Percentiles rank a stretch among this genome's conserved stretches.
phyloP scores from a whole-genome alignment of 53 echinoderm and acorn worm genomes.

The Apostichopus leukothele region DNA sequence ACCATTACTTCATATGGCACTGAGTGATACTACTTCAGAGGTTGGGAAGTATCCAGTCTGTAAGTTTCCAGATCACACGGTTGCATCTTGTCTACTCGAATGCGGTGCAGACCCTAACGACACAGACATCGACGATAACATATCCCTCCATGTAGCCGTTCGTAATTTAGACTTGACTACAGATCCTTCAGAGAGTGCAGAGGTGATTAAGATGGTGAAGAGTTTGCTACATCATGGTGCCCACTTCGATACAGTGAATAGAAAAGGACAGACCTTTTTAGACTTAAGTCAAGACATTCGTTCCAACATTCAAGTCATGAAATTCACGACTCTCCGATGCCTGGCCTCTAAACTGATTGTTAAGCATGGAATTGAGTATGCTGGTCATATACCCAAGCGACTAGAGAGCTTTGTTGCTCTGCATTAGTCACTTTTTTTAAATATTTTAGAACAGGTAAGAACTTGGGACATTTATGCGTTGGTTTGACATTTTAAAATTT shows the following conservation, averaged over 20 bases:
- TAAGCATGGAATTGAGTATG: constrained; percentile 65
- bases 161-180: constrained; percentile 46
- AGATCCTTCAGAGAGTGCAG: constrained; percentile 48
- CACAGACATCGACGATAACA: constrained; percentile 68
- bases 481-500: too few relatives aligned
- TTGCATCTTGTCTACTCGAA: constrained; percentile 74
- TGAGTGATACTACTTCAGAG: constrained; percentile 81
- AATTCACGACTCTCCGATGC: constrained; percentile 85
- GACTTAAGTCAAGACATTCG: constrained; percentile 57
- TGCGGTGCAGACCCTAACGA: constrained; percentile 80
- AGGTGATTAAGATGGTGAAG: constrained; percentile 61
- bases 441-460: not conserved
- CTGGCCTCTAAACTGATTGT: constrained; percentile 76
- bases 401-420: constrained; percentile 82
- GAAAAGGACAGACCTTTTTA: constrained; percentile 63
- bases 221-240: constrained; percentile 75
- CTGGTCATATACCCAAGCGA: constrained; percentile 74
- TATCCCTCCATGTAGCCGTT: constrained; percentile 80
- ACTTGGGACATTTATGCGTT: too few relatives aligned
- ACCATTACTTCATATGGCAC: constrained; percentile 78
- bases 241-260: constrained; percentile 81
- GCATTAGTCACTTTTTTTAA: constrained; percentile 49
- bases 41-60: constrained; percentile 99
- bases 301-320: constrained; percentile 48
- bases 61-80: constrained; percentile 75